Conservation (phyloP, 2,888 invertebrate species). For the Clepsis dumicolana region DNA sequence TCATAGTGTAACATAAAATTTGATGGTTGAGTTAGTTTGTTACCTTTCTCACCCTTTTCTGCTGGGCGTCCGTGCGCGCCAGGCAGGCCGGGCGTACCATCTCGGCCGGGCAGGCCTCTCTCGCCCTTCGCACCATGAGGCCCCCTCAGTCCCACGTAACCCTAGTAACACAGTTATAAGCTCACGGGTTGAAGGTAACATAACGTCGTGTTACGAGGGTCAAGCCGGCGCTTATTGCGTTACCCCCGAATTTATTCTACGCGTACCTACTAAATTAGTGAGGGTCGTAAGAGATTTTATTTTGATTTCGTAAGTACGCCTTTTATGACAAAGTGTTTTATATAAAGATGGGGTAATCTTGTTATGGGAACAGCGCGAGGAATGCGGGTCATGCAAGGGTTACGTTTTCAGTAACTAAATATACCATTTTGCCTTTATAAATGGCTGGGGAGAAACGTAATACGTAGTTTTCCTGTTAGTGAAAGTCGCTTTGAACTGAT, state of each 20-base stretch:
- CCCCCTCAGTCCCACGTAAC: conserved; percentile 83
- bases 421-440: not conserved
- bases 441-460: not conserved
- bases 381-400: not conserved
- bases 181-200: conserved; percentile 72
- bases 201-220: conserved; percentile 78
- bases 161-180: conserved; percentile 78
- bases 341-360: conserved; percentile 25
- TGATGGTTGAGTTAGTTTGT: conserved; percentile 81
- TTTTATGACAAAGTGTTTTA: conserved; percentile 40
- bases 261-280: conserved; percentile 67
- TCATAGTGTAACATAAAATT: conserved; percentile 83
- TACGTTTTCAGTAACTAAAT: not conserved
- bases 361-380: conserved; percentile 9
- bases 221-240: conserved; percentile 76
- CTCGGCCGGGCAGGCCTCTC: conserved; percentile 88
- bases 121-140: conserved; percentile 89
- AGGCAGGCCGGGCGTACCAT: conserved; percentile 88
- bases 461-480: not conserved
- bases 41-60: conserved; percentile 91
- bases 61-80: conserved; percentile 87
- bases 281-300: conserved; percentile 61
- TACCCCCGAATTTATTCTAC: conserved; percentile 73
- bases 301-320: conserved; percentile 62
- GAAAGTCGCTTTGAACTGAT: not conserved